Evolutionary conservation across 2,888 invertebrate genomes (phyloP).

Genomic region (Lysandra bellargus): DNA sequence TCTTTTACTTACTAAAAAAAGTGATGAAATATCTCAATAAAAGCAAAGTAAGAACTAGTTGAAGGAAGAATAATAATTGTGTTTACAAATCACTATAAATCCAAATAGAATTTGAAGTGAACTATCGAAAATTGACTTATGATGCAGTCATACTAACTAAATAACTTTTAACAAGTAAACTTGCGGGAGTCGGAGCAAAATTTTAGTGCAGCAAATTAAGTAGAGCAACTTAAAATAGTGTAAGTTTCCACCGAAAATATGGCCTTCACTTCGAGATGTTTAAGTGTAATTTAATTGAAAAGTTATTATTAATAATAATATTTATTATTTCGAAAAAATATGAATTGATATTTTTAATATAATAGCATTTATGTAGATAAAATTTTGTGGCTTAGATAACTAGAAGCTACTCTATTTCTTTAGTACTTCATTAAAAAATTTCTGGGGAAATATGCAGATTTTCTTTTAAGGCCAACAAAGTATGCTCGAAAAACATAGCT

Average conservation of each 20-base stretch:
- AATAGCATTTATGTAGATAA: no score
- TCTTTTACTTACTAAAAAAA: no score
- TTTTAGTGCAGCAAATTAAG: conserved; percentile 24
- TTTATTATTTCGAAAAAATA: neutral
- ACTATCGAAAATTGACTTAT: conserved; percentile 19
- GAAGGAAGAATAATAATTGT: neutral
- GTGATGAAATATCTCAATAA: no score
- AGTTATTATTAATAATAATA: neutral
- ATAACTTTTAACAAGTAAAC: conserved; percentile 29
- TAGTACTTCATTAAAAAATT: no score
- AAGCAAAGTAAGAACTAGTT: neutral
- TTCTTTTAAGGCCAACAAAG: no score
- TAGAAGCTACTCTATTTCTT: no score
- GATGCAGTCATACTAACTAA: conserved; percentile 19
- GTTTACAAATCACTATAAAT: neutral
- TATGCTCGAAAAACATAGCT: no score
- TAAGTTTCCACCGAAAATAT: conserved; percentile 8
- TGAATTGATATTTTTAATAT: no score
- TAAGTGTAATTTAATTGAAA: neutral
- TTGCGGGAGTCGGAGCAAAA: conserved; percentile 17
- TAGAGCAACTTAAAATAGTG: conserved; percentile 3
- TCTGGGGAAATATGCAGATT: no score
- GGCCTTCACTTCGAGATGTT: neutral
- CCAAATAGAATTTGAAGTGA: neutral
- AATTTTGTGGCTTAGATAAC: no score